These are phyloP conservation scores for Argyresthia albistria DNA, from an alignment of 2,888 invertebrate genomes.

Conservation along the genomic window DNA sequence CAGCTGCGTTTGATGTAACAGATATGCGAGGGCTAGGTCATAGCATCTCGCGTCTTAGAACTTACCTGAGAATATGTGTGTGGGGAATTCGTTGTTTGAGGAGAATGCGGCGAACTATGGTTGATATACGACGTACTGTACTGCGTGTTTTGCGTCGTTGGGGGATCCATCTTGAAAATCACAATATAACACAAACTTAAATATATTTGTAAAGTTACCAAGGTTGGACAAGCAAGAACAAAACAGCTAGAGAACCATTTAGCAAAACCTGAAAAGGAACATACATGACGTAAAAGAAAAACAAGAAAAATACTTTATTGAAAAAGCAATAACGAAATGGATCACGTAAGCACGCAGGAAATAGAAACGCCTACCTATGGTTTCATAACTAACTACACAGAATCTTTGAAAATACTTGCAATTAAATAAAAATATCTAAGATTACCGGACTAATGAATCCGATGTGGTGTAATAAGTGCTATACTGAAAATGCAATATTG, in stretches of 20 bases:
- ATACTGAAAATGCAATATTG: too few species aligned
- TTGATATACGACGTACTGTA: conserved; percentile 59
- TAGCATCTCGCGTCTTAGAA: not conserved
- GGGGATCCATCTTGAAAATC: conserved; percentile 48
- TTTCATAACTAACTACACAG: not conserved
- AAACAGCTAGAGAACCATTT: conserved; percentile 23
- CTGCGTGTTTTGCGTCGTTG: conserved; percentile 52
- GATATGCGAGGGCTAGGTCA: too few species aligned
- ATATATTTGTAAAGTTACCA: not conserved
- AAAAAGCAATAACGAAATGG: not conserved
- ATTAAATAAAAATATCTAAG: too few species aligned
- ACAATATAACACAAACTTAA: conserved; percentile 9
- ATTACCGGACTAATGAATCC: too few species aligned
- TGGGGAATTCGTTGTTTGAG: conserved; percentile 54
- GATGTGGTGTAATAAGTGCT: too few species aligned
- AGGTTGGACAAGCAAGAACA: conserved; percentile 25
- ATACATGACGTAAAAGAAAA: not conserved
- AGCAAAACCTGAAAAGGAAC: conserved; percentile 28
- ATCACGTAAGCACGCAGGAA: not conserved
- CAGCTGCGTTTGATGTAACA: too few species aligned
- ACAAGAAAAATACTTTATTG: not conserved
- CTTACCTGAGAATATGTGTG: conserved; percentile 58
- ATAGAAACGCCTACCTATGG: not conserved
- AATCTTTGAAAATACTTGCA: too few species aligned
- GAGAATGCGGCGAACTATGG: conserved; percentile 59